phyloP scores from a whole-genome alignment of 2,113 vertebrate species.

The Calyptommatus sinebrachiatus region DNA sequence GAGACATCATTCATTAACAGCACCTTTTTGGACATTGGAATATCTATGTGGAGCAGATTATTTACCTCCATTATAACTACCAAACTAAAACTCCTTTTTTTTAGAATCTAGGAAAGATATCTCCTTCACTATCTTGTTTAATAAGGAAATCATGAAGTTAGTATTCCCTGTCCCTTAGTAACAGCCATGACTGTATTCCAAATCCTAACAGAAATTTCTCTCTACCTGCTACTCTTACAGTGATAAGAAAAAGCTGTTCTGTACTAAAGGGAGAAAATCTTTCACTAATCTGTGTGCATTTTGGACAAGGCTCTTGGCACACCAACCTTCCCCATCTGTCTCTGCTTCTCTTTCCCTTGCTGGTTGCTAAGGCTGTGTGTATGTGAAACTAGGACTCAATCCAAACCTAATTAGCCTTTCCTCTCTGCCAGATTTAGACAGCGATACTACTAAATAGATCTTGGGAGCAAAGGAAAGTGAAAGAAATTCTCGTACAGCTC shows the following conservation, averaged over 20 bases:
- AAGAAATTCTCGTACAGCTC: background rate
- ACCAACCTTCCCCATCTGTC: background rate
- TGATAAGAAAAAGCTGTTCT: background rate
- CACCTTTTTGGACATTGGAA: no score
- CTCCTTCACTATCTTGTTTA: no score
- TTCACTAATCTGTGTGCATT: background rate
- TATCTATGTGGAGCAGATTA: no score
- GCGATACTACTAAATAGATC: background rate
- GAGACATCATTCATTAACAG: no score
- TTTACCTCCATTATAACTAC: no score
- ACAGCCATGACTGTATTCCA: background rate
- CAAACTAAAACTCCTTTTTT: no score
- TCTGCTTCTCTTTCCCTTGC: background rate
- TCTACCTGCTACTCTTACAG: background rate
- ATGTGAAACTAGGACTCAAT: background rate
- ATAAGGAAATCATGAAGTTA: background rate
- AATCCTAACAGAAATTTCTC: background rate
- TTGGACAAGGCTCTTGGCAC: background rate
- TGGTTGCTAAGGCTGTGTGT: constrained; percentile 1
- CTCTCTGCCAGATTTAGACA: constrained; percentile 1
- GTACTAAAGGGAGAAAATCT: background rate
- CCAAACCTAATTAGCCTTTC: constrained; percentile 7
- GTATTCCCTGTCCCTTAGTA: background rate
- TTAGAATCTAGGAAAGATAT: no score
- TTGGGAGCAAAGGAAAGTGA: background rate